Base-by-base conservation (phyloP, 2,888 invertebrate genomes). In the Orthosia gracilis region DNA sequence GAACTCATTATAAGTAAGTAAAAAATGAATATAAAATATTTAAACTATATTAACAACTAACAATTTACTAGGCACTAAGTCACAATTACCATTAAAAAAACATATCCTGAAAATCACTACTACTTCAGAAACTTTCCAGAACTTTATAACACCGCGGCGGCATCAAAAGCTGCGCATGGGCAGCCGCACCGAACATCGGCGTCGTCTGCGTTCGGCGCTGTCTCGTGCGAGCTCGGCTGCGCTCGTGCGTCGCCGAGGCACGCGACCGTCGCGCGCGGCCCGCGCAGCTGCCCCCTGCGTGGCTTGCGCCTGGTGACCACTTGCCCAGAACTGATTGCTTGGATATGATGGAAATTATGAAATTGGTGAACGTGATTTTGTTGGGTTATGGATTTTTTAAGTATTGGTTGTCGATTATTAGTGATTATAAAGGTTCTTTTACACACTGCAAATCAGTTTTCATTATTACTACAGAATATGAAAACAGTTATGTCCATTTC, bases 241-340 rank as follows among this genome's bases (percentile, higher is more conserved):
- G 87, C 90, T 93, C 95, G 94, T 92, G 94, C 94, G 93, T 90
- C 88, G 89, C 85, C 92, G 90, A 85, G 92, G 94, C 95, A 95
- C 95, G 96, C 95, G 96, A 92, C 94, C 80, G 91, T 82, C 96
- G 94, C 94, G 92, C 94, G 94, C 91, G 88, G 79, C 84, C 69
- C 64, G 87, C 91, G 90, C 86, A 86, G 92, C 93, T 92, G 92
- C 92, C 88, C 72, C 92, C 88, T 76, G 67, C n/a, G 40, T 40
- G 13, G 40, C 49, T 9, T 52, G 26, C 15, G 57, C 85, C 77
- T 82, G 87, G 81, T 89, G 90, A 85, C 91, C 94, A 92, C 92
- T 93, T 93, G 94, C 90, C 92, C 92, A 92, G 91, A 93, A 93
- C 92, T 90, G 91, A 94, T 93, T 91, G 90, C 91, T 92, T 91